phyloP scores from a whole-genome alignment of 2,113 vertebrate genomes.

The Bos javanicus region DNA sequence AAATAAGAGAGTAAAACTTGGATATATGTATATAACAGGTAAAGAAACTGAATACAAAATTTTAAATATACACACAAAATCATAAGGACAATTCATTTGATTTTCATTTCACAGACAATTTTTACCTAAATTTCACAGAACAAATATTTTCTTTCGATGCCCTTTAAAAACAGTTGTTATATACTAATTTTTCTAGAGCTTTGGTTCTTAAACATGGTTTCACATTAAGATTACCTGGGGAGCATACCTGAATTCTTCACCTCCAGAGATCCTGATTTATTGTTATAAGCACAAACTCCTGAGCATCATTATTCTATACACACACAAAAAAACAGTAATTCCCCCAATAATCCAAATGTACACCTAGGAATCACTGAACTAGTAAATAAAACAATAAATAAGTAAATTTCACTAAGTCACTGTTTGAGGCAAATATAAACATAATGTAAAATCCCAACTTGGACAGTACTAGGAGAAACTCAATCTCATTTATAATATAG shows the following conservation, averaged over 20 bases:
- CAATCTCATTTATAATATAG: neutral
- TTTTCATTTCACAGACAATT: neutral
- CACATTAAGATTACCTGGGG: neutral
- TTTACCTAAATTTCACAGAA: neutral
- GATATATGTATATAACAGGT: neutral
- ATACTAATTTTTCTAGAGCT: neutral
- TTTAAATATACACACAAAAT: neutral
- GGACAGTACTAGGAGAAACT: neutral
- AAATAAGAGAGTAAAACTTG: neutral
- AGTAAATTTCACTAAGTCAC: neutral
- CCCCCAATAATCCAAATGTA: neutral
- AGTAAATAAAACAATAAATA: neutral
- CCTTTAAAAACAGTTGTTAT: neutral
- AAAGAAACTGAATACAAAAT: neutral
- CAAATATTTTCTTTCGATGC: neutral
- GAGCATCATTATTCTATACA: neutral
- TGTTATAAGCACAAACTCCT: neutral
- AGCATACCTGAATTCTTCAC: neutral
- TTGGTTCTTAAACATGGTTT: neutral
- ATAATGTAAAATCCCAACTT: neutral
- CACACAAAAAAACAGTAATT: neutral
- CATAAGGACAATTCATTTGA: neutral
- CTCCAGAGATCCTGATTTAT: neutral
- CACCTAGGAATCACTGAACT: neutral
- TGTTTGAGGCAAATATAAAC: neutral